Evolutionary conservation across 1,140 invertebrate species (phyloP).

Genomic region (Drosophila ficusphila): DNA sequence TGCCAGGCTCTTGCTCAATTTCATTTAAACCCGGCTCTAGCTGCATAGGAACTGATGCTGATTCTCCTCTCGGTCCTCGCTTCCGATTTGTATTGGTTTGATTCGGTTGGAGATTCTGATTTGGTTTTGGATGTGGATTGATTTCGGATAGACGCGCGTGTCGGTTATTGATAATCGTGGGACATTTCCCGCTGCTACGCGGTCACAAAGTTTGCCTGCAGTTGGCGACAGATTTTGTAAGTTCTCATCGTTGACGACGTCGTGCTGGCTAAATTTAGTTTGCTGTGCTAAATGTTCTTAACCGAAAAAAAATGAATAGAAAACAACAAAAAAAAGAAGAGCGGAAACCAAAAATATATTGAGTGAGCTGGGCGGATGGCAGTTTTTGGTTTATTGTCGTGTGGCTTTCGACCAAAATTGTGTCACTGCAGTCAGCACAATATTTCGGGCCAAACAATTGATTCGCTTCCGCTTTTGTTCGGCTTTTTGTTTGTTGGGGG

Average conservation of each 20-base stretch:
- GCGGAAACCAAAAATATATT: constrained; percentile 42
- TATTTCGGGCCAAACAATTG: constrained; percentile 16
- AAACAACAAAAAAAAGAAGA: not conserved
- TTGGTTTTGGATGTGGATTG: constrained; percentile 20
- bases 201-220: constrained; percentile 60
- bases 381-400: constrained; percentile 16
- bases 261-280: constrained; percentile 67
- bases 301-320: constrained; percentile 17
- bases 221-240: constrained; percentile 74
- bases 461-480: constrained; percentile 18
- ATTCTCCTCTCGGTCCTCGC: constrained; percentile 26
- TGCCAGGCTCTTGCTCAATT: constrained; percentile 75
- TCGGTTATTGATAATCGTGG: constrained; percentile 42
- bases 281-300: constrained; percentile 51
- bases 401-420: constrained; percentile 41
- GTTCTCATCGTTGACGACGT: constrained; percentile 48
- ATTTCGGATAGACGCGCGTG: constrained; percentile 13
- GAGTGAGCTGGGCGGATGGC: constrained; percentile 14
- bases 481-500: constrained; percentile 14
- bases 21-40: constrained; percentile 77
- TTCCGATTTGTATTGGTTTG: constrained; percentile 10
- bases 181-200: constrained; percentile 54
- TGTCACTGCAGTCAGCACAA: constrained; percentile 43
- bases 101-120: too few species aligned
- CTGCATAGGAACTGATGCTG: constrained; percentile 72